Evolutionary conservation across 53 echinoderm and acorn worm genomes (phyloP).

Genomic region (Glandiceps talaboti): DNA sequence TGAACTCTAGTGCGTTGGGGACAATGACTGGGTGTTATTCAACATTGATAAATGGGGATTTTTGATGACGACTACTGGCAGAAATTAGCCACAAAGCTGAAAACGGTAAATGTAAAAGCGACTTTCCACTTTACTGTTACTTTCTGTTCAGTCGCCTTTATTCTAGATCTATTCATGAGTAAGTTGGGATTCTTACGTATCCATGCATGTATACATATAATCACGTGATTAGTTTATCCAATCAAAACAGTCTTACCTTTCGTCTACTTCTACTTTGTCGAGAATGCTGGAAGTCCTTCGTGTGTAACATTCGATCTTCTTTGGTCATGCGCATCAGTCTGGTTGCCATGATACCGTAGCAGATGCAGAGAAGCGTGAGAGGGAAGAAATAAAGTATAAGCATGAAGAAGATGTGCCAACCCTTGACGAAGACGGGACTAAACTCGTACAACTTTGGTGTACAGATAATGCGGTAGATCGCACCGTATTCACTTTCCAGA

Average conservation of each 20-base stretch:
- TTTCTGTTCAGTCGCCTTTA: too few species aligned
- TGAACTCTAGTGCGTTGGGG: too few species aligned
- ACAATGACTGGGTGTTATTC: too few species aligned
- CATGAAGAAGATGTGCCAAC: conserved; percentile 26
- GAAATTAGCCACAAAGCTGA: too few species aligned
- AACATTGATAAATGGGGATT: too few species aligned
- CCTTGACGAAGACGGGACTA: conserved; percentile 20
- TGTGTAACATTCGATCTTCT: conserved; percentile 57
- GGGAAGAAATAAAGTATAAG: conserved; percentile 53
- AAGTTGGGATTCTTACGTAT: too few species aligned
- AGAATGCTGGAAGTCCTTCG: neutral
- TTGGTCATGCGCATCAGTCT: conserved; percentile 62
- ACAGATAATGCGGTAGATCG: conserved; percentile 49
- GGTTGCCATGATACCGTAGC: conserved; percentile 68
- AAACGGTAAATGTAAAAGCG: too few species aligned
- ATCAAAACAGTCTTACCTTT: neutral
- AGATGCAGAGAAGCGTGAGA: conserved; percentile 48
- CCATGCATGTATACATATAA: too few species aligned
- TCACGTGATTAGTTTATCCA: too few species aligned
- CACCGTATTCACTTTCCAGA: conserved; percentile 47
- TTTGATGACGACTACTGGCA: too few species aligned
- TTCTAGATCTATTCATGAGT: too few species aligned
- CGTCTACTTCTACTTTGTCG: neutral
- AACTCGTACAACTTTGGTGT: conserved; percentile 28
- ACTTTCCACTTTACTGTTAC: too few species aligned